Evolutionary conservation across 2,797 vertebrate genomes (phyloP), one percentile per base, ranked within the genome.

Genomic region (Intellagama lesueurii): DNA sequence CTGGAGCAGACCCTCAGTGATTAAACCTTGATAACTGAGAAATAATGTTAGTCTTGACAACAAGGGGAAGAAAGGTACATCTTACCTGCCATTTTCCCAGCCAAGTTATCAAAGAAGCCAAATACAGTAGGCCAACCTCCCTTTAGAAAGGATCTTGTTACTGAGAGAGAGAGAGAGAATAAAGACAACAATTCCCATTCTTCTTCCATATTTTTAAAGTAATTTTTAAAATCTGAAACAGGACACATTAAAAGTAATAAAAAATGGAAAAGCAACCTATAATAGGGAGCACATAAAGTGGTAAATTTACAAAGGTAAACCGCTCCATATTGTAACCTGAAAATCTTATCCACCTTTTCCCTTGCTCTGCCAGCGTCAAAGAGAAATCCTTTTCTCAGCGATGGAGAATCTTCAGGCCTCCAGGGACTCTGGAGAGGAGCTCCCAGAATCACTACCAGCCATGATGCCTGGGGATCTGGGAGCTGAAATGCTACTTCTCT

Each of bases 81-180:
- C 91, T 90, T 89, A 92, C 94, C 95, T 89, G 95, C 88, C 95
- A 95, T 96, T 70, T 84, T 1, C 16, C 32, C 69, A 0, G 30
- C 0, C 40, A 44, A 72, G n/a, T 86, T 69, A 0, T 5, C 72
- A 2, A 0, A 52, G 16, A 87, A 40, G 5, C 1, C 12, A 0
- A 35, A 0, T 11, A n/a, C 22, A 26, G 68, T 26, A 76, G 81
- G 14, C 5, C 24, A 68, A 35, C 14, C 8, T 83, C 14, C 2
- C 6, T 76, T 76, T 66, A 26, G 24, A 75, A 82, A 82, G 28
- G 14, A 24, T 35, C 73, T 66, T 28, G 14, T 52, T 40, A 40
- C 40, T 40, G 72, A 30, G 40, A 73, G 3, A 5, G 40, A 9
- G n/a, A 17, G 11, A 35, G 47, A 66, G 64, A 82, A 44, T 4